Evolutionary conservation across 2,113 vertebrate species (phyloP).

Genomic region (Leuciscus idus): DNA sequence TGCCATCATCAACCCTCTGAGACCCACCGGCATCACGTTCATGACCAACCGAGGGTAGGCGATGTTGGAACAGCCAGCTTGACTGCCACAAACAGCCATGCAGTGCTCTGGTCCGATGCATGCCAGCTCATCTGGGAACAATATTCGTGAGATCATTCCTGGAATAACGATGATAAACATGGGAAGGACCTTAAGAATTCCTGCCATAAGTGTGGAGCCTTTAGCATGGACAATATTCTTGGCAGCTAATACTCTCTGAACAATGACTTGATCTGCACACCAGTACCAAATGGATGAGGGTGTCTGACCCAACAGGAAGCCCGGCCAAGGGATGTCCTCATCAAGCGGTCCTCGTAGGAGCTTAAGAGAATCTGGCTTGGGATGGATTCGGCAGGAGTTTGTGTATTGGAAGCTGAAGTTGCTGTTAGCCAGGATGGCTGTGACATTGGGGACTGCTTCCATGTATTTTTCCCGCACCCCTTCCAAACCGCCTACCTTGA

Average conservation of each 20-base stretch:
- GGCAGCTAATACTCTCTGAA: constrained; percentile 94
- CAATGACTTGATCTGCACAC: constrained; percentile 98
- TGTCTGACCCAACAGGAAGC: constrained; percentile 94
- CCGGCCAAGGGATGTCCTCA: constrained; percentile 96
- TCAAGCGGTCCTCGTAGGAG: constrained; percentile 91
- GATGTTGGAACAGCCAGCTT: constrained; percentile 96
- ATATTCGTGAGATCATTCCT: constrained; percentile 96
- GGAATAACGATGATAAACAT: constrained; percentile 98
- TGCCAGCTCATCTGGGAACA: constrained; percentile 89
- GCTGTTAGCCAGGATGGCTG: constrained; percentile 83
- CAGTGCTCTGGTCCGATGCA: constrained; percentile 98
- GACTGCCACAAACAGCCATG: constrained; percentile 92
- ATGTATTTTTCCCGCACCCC: constrained; percentile 93
- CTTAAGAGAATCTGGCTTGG: constrained; percentile 87
- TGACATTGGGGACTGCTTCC: constrained; percentile 89
- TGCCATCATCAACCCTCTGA: constrained; percentile 97
- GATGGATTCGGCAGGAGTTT: constrained; percentile 85
- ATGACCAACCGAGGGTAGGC: constrained; percentile 96
- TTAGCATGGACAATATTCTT: constrained; percentile 96
- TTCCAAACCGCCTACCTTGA: constrained; percentile 90
- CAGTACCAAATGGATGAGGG: constrained; percentile 99
- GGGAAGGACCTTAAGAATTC: constrained; percentile 92
- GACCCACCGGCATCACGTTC: constrained; percentile 92
- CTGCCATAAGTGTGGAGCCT: constrained; percentile 95
- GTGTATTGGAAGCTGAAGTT: constrained; percentile 91